Percentiles rank a stretch among this genome's conserved stretches.
Evolutionary conservation across 2,797 vertebrate genomes (phyloP).

Genomic region (Echiichthys vipera): DNA sequence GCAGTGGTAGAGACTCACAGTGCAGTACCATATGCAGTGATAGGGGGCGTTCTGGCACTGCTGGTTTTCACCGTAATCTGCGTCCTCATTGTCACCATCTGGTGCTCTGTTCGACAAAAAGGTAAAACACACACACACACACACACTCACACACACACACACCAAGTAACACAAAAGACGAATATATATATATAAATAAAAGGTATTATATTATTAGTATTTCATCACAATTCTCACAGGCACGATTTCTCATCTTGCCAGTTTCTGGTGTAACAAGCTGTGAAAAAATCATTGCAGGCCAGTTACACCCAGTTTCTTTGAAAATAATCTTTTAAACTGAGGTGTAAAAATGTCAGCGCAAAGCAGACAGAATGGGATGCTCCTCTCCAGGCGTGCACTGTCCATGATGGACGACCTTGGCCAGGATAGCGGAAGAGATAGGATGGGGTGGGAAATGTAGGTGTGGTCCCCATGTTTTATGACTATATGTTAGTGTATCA

Average conservation of each 20-base stretch:
- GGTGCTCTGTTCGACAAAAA: slow-evolving; percentile 95
- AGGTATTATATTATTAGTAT: no score
- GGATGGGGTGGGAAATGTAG: slow-evolving; percentile 63
- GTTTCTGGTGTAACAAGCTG: slow-evolving; percentile 23
- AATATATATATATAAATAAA: no score
- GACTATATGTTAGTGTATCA: slow-evolving; percentile 72
- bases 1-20: slow-evolving; percentile 92
- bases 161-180: slow-evolving; percentile 5
- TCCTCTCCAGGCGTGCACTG: slow-evolving; percentile 29
- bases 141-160: background rate
- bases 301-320: slow-evolving; percentile 29
- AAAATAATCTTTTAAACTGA: slow-evolving; percentile 63
- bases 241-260: slow-evolving; percentile 27
- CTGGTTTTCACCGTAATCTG: slow-evolving; percentile 94
- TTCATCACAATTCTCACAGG: slow-evolving; percentile 39
- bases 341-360: slow-evolving; percentile 63
- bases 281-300: slow-evolving; percentile 36
- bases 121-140: slow-evolving; percentile 77
- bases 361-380: slow-evolving; percentile 42
- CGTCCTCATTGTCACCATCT: slow-evolving; percentile 93
- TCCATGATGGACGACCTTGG: slow-evolving; percentile 74
- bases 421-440: slow-evolving; percentile 35
- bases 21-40: slow-evolving; percentile 91
- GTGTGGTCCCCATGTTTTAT: slow-evolving; percentile 78
- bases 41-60: slow-evolving; percentile 91